Base-by-base conservation (phyloP, 2,797 vertebrate species). In the Spondyliosoma cantharus region DNA sequence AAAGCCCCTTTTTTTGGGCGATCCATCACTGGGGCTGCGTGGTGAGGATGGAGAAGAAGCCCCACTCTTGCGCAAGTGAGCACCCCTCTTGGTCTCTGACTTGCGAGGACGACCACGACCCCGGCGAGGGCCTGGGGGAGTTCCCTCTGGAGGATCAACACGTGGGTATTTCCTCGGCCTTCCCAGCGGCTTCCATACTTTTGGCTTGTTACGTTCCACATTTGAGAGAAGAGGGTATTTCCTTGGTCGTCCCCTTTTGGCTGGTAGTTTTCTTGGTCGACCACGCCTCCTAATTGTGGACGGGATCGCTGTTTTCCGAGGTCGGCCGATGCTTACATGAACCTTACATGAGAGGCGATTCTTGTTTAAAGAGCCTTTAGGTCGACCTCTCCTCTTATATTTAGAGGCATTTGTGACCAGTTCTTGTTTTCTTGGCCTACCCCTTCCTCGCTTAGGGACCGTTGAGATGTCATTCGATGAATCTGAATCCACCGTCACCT, bases 131-230 rank as follows among this genome's bases (percentile, higher is more conserved):
- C 68, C 27, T 0, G 89, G 16, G 0, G 50, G 7, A 2, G 58
- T 13, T 1, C 77, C 84, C 29, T 89, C 87, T 2, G 90, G 82
- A 4, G 86, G 77, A 6, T 94, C 91, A 0, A 71, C 77, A 0
- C 91, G 89, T 0, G 94, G 94, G 74, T 96, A 93, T 61, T 95
- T 96, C 49, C 94, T 94, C 0, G 95, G 95, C 64, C 95, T 90
- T 29, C 95, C 95, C 0, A 95, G 90, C 0, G 94, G 94, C 80
- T 95, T 96, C 87, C 93, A 95, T 0, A 95, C 84, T 84, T 78
- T 93, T 0, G 94, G 92, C 81, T 91, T 93, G 60, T 91, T 91
- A 4, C 85, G 62, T 50, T 95, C 94, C 43, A 92, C 93, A 0
- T 87, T 65, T 0, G 93, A 75, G 0, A 85, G 86, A n/a, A 92